Evolutionary conservation across 1,140 invertebrate species (phyloP).

Genomic region (Hestina assimilis): DNA sequence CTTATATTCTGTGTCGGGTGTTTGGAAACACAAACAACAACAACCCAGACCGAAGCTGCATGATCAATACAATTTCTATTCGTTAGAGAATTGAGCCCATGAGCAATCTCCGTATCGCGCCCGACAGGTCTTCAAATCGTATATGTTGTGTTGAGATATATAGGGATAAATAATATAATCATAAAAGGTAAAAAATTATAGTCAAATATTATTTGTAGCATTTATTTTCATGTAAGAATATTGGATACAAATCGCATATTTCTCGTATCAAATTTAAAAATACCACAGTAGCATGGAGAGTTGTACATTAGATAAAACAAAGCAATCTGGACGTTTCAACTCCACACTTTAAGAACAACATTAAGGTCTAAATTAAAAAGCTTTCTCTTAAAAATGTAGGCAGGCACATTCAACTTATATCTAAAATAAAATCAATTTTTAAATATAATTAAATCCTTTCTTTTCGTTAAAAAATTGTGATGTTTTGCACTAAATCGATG

Average conservation of each 20-base stretch:
- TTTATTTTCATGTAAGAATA: slow-evolving; percentile 70
- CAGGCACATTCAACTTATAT: slow-evolving; percentile 66
- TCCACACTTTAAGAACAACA: slow-evolving; percentile 24
- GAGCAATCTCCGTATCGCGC: no score
- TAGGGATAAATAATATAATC: not conserved
- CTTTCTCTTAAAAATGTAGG: slow-evolving; percentile 40
- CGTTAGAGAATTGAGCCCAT: no score
- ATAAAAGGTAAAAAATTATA: not conserved
- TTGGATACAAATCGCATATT: slow-evolving; percentile 68
- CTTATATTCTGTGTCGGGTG: no score
- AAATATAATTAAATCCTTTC: slow-evolving; percentile 50
- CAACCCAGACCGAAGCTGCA: no score
- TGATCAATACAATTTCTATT: no score
- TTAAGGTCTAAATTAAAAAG: slow-evolving; percentile 29
- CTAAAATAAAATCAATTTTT: slow-evolving; percentile 56
- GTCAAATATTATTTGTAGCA: slow-evolving; percentile 47
- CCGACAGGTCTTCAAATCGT: no score
- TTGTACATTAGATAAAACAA: slow-evolving; percentile 65
- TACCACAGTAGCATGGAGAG: slow-evolving; percentile 56
- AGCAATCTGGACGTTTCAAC: slow-evolving; percentile 43
- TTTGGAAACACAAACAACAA: no score
- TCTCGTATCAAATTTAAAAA: slow-evolving; percentile 72
- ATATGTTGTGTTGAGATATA: no score
- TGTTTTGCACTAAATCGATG: slow-evolving; percentile 39
- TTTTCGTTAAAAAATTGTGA: slow-evolving; percentile 64